Evolutionary conservation across 2,888 invertebrate species (phyloP).

Genomic region (Candidula unifasciata): DNA sequence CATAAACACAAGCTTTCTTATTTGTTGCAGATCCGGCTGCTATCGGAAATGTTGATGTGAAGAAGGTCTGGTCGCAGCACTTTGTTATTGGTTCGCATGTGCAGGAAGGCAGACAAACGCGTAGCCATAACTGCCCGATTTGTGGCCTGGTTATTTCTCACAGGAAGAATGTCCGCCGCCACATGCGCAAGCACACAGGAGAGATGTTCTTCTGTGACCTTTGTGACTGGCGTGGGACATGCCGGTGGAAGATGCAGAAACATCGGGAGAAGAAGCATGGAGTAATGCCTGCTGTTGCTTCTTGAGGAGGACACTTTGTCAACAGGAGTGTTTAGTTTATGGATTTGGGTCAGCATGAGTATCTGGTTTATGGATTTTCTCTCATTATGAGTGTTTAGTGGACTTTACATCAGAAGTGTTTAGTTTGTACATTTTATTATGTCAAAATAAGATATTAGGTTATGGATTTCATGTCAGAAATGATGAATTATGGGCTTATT

Average conservation of each 20-base stretch:
- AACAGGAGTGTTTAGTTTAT: not conserved
- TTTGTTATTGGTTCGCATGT: conserved; percentile 39
- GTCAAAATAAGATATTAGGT: no score
- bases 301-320: not conserved
- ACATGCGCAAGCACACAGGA: conserved; percentile 55
- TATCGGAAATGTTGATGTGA: conserved; percentile 42
- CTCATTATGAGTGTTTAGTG: no score
- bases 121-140: conserved; percentile 47
- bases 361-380: not conserved
- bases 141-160: conserved; percentile 50
- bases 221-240: conserved; percentile 52
- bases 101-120: conserved; percentile 18
- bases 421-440: no score
- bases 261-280: conserved; percentile 52
- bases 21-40: conserved; percentile 52
- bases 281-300: conserved; percentile 1
- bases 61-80: conserved; percentile 46
- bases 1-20: conserved; percentile 54
- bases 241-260: conserved; percentile 53
- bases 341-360: not conserved
- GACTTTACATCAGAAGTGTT: no score
- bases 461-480: no score
- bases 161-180: conserved; percentile 50
- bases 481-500: no score
- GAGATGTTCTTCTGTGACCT: conserved; percentile 53